These are phyloP conservation scores for Panagrolaimus sp. DNA, from an alignment of 1,140 invertebrate genomes.

Conservation along the genomic window DNA sequence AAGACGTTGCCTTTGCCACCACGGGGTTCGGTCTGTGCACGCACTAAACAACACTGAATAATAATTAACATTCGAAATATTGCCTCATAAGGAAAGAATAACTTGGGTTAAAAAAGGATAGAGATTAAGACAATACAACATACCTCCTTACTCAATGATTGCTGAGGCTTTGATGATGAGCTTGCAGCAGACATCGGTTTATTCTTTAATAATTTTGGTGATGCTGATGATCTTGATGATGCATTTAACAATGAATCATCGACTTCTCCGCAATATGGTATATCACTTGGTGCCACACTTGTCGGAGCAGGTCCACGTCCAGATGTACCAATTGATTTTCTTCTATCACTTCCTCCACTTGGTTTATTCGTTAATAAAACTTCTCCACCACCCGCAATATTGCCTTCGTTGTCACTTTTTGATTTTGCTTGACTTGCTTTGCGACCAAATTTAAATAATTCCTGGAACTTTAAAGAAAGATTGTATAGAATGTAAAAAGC, in stretches of 20 bases:
- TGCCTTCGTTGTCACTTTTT: constrained; percentile 1
- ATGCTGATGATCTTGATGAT: too few species aligned
- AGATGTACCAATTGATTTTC: constrained; percentile 15
- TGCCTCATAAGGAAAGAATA: too few species aligned
- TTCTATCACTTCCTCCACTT: constrained; percentile 15
- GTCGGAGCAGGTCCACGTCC: constrained; percentile 14
- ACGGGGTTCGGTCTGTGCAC: neutral
- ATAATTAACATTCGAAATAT: too few species aligned
- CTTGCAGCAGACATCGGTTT: too few species aligned
- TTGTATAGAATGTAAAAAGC: constrained; percentile 14
- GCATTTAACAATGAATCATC: neutral
- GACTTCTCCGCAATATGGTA: constrained; percentile 25
- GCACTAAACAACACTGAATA: neutral
- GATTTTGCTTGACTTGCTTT: constrained; percentile 36
- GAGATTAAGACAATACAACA: constrained; percentile 11
- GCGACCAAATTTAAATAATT: constrained; percentile 40
- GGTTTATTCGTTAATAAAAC: constrained; percentile 2
- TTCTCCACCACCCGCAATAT: neutral
- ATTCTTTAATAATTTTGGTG: too few species aligned
- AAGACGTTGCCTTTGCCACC: constrained; percentile 9
- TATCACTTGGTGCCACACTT: constrained; percentile 21
- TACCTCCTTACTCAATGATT: constrained; percentile 15
- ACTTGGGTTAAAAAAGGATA: neutral
- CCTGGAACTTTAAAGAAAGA: constrained; percentile 24
- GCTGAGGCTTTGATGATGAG: neutral